Base-by-base conservation (phyloP, 2,113 vertebrate species). In the Tachuris rubrigastra region DNA sequence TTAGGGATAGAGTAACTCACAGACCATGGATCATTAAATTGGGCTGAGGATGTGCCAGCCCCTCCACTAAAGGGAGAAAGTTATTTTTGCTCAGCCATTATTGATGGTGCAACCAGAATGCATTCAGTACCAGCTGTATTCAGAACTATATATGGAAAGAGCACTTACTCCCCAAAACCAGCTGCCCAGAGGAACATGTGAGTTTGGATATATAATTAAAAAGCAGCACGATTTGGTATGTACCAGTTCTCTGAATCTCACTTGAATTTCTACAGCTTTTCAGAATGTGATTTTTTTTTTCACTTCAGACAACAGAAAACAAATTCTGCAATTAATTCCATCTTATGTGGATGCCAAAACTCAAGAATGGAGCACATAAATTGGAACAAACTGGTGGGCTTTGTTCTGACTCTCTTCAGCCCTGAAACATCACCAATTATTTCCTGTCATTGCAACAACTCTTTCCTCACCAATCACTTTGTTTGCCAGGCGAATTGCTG, bases 391-490 rank as follows among this genome's bases (percentile, higher is more conserved):
- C 56, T 67, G 27, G 28, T 41, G 80, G 80, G 71, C 68, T 92
- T 95, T 96, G 89, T 91, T 91, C 89, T 89, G 46, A 41, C 35
- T 87, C 80, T 55, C 60, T 87, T 52, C 60, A 74, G 63, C 63
- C n/a, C 60, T 85, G 73, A 85, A 91, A 93, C 55, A 73, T 77
- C 59, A 66, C 53, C 80, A 67, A 31, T 93, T 84, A 80, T 62
- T 92, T 92, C 56, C 44, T 92, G 81, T 65, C 71, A 60, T 28
- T 82, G 35, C n/a, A 83, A 50, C 50, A 66, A 24, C 49, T 79
- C 55, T 46, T 42, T 91, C 78, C 98, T 98, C 95, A 99, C 99
- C 99, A 96, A 96, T 94, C 96, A 99, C 94, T 95, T 89, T 98
- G 93, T 96, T 96, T 69, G 98, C 98, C 76, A 99, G 98, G 93